Conservation (phyloP, 1,140 invertebrate species). For the Caerostris darwini region DNA sequence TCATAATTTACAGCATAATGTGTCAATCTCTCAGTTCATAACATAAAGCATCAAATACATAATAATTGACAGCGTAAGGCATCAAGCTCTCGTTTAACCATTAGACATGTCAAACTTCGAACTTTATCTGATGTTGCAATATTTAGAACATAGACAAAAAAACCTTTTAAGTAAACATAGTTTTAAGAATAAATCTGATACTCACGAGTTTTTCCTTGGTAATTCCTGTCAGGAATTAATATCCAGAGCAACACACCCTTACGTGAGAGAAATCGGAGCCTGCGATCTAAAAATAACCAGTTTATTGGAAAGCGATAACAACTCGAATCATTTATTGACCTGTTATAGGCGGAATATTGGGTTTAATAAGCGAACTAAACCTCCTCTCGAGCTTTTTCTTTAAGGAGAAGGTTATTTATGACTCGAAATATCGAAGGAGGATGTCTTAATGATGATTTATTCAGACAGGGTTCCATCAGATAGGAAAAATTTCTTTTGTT, state of each 20-base stretch:
- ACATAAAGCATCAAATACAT: too few species aligned
- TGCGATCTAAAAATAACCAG: not conserved
- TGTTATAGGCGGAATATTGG: conserved; percentile 19
- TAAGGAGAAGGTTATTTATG: not conserved
- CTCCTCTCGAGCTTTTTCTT: not conserved
- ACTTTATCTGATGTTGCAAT: not conserved
- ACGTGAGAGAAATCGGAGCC: not conserved
- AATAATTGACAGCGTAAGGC: too few species aligned
- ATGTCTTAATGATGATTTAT: conserved; percentile 9
- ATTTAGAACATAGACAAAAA: not conserved
- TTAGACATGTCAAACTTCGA: not conserved
- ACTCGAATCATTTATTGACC: not conserved
- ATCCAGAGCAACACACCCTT: not conserved
- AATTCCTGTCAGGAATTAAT: not conserved
- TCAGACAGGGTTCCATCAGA: not conserved
- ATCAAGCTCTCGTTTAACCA: not conserved
- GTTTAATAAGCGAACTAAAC: not conserved
- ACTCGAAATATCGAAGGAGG: not conserved
- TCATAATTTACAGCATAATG: too few species aligned
- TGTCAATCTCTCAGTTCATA: too few species aligned
- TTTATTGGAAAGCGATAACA: conserved; percentile 4
- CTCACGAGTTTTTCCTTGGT: not conserved
- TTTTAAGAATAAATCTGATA: not conserved
- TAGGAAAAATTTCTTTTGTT: not conserved
- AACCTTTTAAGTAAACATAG: not conserved